These are phyloP conservation scores for Pentamera pediparva DNA, from an alignment of 53 echinoderm and acorn worm genomes.

Conservation along the genomic window DNA sequence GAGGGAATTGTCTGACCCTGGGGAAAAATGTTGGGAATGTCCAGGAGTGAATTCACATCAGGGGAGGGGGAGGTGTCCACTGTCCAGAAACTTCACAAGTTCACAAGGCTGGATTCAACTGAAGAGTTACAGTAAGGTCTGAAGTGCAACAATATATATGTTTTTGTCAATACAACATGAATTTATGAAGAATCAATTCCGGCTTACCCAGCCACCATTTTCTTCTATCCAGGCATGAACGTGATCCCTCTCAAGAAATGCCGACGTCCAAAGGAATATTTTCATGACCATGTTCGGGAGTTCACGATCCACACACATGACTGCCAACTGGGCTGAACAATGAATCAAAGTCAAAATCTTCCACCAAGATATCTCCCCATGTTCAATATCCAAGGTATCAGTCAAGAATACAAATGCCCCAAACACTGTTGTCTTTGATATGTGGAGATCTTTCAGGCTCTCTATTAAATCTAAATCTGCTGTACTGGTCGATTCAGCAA, in stretches of 20 bases:
- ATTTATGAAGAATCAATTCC: too few relatives aligned
- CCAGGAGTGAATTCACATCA: too few relatives aligned
- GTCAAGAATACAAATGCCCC: neutral
- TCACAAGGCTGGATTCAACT: too few relatives aligned
- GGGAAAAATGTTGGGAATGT: too few relatives aligned
- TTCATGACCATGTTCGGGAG: conserved; percentile 46
- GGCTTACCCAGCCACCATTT: conserved; percentile 63
- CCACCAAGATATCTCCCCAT: neutral
- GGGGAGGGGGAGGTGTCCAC: too few relatives aligned
- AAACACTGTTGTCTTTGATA: neutral
- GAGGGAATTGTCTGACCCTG: too few relatives aligned
- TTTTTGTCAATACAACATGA: too few relatives aligned
- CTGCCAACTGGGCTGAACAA: conserved; percentile 14
- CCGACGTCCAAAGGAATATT: conserved; percentile 34
- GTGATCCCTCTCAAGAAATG: conserved; percentile 40
- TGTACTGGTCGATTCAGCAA: neutral
- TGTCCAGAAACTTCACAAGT: too few relatives aligned
- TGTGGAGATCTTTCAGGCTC: neutral
- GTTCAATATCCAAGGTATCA: neutral
- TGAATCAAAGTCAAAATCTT: conserved; percentile 7
- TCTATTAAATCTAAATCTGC: conserved; percentile 2
- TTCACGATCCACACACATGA: conserved; percentile 51
- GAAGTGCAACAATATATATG: too few relatives aligned
- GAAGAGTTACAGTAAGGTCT: too few relatives aligned
- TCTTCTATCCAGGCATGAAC: conserved; percentile 43